These are phyloP conservation scores for Nothobranchius kuhntae DNA, from an alignment of 2,113 vertebrate genomes.

Conservation along the genomic window DNA sequence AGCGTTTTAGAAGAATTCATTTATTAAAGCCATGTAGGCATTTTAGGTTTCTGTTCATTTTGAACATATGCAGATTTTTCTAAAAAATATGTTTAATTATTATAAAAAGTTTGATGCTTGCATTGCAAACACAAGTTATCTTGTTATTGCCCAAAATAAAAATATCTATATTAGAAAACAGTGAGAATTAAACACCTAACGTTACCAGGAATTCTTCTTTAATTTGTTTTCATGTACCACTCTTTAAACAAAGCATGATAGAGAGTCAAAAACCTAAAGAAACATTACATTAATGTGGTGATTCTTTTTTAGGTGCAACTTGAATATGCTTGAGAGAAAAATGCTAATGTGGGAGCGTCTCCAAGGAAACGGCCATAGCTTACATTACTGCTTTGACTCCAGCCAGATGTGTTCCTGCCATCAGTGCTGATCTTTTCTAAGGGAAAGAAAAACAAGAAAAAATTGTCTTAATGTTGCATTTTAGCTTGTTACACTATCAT, in stretches of 20 bases:
- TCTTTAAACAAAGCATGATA: too few species aligned
- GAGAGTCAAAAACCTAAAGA: neutral
- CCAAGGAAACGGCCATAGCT: neutral
- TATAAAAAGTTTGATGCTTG: neutral
- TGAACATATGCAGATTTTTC: too few species aligned
- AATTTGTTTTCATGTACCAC: too few species aligned
- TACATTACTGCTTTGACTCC: neutral
- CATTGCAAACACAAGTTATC: neutral
- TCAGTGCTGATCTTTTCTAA: neutral
- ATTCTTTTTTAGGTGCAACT: neutral
- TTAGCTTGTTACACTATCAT: neutral
- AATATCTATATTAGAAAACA: too few species aligned
- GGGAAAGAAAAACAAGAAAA: neutral
- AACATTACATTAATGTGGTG: neutral
- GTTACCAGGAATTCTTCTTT: too few species aligned
- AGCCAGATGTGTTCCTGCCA: neutral
- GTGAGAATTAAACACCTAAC: too few species aligned
- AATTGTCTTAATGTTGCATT: neutral
- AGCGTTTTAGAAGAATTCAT: neutral
- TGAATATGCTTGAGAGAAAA: neutral
- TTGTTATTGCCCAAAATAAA: too few species aligned
- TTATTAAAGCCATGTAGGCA: neutral
- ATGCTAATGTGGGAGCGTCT: neutral
- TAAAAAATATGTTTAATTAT: neutral
- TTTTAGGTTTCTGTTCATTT: neutral